Conservation (phyloP, 1,140 invertebrate species). For the Drosophila suzukii region DNA sequence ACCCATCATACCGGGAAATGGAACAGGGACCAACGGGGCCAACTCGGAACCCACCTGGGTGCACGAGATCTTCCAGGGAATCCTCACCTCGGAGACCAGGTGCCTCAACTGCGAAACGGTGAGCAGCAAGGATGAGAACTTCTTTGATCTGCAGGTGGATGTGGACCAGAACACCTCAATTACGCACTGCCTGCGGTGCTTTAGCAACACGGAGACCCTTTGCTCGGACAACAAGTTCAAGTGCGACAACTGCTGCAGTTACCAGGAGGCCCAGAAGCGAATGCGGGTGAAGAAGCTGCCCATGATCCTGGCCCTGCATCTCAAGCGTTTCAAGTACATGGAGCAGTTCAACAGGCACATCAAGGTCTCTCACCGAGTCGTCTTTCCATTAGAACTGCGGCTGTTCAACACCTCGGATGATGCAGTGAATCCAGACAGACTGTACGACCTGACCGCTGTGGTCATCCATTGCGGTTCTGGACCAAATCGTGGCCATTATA, state of each 20-base stretch:
- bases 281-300: constrained; percentile 99
- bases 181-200: constrained; percentile 98
- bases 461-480: constrained; percentile 99
- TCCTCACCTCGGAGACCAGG: constrained; percentile 98
- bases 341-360: constrained; percentile 99
- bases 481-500: constrained; percentile 99
- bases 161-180: constrained; percentile 99
- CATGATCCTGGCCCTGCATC: constrained; percentile 97
- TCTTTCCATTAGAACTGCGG: constrained; percentile 98
- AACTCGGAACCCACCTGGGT: constrained; percentile 98
- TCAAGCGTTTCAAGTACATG: constrained; percentile 99
- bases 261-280: constrained; percentile 98
- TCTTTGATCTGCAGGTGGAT: constrained; percentile 99
- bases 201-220: constrained; percentile 99
- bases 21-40: constrained; percentile 68
- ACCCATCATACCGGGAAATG: constrained; percentile 35
- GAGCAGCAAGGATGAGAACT: constrained; percentile 99
- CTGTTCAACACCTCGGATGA: constrained; percentile 99
- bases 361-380: constrained; percentile 99
- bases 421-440: constrained; percentile 97
- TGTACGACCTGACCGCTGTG: constrained; percentile 99
- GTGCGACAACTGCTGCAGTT: constrained; percentile 99
- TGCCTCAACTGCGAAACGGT: constrained; percentile 99
- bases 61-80: constrained; percentile 99
- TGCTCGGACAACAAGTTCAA: constrained; percentile 99